Evolutionary conservation across 2,888 invertebrate species (phyloP), one percentile per base, ranked within the genome.

Genomic region (Syrphus vitripennis): DNA sequence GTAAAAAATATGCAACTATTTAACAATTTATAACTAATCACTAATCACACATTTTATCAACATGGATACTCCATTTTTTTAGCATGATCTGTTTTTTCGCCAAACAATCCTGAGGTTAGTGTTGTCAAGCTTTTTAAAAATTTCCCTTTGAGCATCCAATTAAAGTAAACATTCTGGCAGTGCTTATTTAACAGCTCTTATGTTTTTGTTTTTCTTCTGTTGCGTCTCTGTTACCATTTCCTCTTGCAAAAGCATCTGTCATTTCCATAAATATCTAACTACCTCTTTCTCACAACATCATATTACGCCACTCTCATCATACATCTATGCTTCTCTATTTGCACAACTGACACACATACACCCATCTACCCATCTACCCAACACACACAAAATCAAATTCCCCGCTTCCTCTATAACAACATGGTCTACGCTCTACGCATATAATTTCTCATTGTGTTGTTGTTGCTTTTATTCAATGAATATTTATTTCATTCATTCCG

Each of bases 401-500:
- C 67, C 72, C 84, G 69, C 69, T 86, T 84, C 81, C 84, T 69
- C 72, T 77, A 61, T 42, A 24, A 12, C 10, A 1, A 53, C 48
- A 63, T 16, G 5, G n/a, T 40, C 34, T 9, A 50, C 50, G 31
- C 16, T 29, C 31, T 70, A 86, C 76, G 72, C 72, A 81, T 40
- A 14, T 61, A 80, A 45, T 34, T 42, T 74, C 26, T 40, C 61
- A 55, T 67, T 70, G 57, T 83, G 71, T 69, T 69, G 48, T 61
- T 74, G 50, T 50, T 65, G 19, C 31, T 26, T 63, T 48, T 79
- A 70, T 83, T 81, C 81, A 81, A 69, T 75, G 65, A 57, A 79
- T 16, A 59, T 70, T 76, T 76, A 71, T 72, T 86, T 86, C 84
- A 86, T 84, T 45, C 72, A 63, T 83, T 7, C 72, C 69, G 1